Conservation (phyloP, 1,140 invertebrate species). For the Cydia strobilella region DNA sequence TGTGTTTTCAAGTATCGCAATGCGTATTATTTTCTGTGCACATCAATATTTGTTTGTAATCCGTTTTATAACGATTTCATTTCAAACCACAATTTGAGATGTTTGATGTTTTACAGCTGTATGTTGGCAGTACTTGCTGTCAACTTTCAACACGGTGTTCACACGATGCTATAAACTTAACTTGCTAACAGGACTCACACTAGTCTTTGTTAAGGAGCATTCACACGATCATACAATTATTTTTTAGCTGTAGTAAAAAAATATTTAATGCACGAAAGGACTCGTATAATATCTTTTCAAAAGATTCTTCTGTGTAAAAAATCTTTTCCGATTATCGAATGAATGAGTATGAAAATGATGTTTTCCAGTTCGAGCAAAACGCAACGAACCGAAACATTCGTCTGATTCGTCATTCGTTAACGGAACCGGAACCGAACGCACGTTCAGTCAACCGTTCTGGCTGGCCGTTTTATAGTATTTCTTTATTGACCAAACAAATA, state of each 20-base stretch:
- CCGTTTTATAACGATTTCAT: constrained; percentile 31
- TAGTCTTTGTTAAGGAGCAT: background rate
- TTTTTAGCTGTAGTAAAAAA: background rate
- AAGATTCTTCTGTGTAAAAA: background rate
- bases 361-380: background rate
- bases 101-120: constrained; percentile 1
- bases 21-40: background rate
- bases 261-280: background rate
- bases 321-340: background rate
- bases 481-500: constrained; percentile 26
- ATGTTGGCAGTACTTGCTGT: constrained; percentile 26
- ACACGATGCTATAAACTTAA: background rate
- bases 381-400: constrained; percentile 11
- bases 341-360: too few relatives aligned
- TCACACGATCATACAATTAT: background rate
- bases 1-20: background rate
- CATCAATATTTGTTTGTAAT: constrained; percentile 31
- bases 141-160: background rate
- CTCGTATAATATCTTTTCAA: too few relatives aligned
- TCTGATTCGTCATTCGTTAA: background rate
- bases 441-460: constrained; percentile 20
- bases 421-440: constrained; percentile 25
- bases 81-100: constrained; percentile 19
- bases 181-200: too few relatives aligned
- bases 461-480: background rate